phyloP scores from a whole-genome alignment of 2,888 invertebrate species.

The Minunthozetes semirufus region DNA sequence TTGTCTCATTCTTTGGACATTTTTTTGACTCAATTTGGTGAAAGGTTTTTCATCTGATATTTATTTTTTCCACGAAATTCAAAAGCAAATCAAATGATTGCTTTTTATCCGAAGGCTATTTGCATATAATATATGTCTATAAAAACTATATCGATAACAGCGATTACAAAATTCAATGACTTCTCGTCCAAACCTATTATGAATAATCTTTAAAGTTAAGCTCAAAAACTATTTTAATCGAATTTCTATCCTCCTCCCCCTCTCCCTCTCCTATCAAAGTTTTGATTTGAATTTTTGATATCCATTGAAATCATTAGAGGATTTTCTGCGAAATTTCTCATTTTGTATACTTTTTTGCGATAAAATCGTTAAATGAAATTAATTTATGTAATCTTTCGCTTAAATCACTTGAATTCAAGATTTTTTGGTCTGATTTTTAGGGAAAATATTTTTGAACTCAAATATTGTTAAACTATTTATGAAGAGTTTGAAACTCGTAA shows the following conservation, averaged over 20 bases:
- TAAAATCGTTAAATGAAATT: neutral
- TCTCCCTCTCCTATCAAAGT: neutral
- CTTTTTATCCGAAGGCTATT: neutral
- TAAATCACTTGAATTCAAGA: neutral
- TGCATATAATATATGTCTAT: neutral
- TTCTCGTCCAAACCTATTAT: too few species aligned
- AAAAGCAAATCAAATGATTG: neutral
- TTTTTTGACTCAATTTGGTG: too few species aligned
- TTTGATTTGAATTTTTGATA: neutral
- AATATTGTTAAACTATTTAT: neutral
- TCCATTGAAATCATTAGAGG: neutral
- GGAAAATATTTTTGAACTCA: neutral
- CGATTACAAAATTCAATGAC: too few species aligned
- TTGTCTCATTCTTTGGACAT: too few species aligned
- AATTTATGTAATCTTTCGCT: neutral
- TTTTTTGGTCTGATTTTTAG: neutral
- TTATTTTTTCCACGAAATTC: too few species aligned
- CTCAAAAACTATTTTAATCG: neutral
- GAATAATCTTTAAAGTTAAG: too few species aligned
- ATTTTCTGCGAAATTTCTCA: neutral
- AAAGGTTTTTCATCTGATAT: too few species aligned
- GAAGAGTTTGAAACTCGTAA: neutral
- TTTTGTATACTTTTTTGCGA: neutral
- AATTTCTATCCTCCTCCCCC: neutral
- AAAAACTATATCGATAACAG: too few species aligned